Base-by-base conservation (phyloP, 1,140 invertebrate species). In the Drosophila suzukii region DNA sequence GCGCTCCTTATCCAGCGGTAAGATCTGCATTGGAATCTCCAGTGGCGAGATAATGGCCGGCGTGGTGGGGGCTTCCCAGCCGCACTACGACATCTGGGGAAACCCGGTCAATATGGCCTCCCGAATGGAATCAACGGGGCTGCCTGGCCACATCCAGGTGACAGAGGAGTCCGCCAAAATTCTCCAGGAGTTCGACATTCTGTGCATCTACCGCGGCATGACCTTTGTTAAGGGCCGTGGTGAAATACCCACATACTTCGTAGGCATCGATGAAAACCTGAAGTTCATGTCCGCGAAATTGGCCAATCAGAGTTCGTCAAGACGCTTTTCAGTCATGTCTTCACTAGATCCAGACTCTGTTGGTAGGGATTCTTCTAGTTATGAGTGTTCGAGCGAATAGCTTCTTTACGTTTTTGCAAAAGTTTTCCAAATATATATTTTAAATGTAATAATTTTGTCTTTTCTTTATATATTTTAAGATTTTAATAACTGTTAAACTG, bases 51-150 rank as follows among this genome's bases (percentile, higher is more conserved):
- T 94, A 95, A 41, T 92, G 97, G 24, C 93, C 94, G 65, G 62
- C 27, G 50, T 67, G 11, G 96, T 98, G 3, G 98, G 98, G 0
- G 96, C 96, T 1, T 94, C 96, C n/a, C 98, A 98, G 86, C 97
- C 97, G 0, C 94, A 98, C 11, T 92, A 92, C 32, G 92, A 98
- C 92, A 97, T 98, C 78, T 98, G 97, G 97, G 97, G 97, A 0
- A 96, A 98, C 93, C 96, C 97, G 1, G 98, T 98, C 0, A 99
- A 99, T 92, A 97, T 99, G 94, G 97, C 98, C 1, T 98, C 97
- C 7, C 94, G 98, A 73, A 98, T 98, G 97, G 97, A 98, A 75
- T 96, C 96, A 0, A 97, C 96, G 0, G 97, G 97, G 15, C 92
- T 95, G 73, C 93, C 94, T n/a, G 96, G 96, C 41, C 94, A 94